These are phyloP conservation scores for Micropterix aruncella DNA, from an alignment of 2,888 invertebrate genomes.

Conservation along the genomic window DNA sequence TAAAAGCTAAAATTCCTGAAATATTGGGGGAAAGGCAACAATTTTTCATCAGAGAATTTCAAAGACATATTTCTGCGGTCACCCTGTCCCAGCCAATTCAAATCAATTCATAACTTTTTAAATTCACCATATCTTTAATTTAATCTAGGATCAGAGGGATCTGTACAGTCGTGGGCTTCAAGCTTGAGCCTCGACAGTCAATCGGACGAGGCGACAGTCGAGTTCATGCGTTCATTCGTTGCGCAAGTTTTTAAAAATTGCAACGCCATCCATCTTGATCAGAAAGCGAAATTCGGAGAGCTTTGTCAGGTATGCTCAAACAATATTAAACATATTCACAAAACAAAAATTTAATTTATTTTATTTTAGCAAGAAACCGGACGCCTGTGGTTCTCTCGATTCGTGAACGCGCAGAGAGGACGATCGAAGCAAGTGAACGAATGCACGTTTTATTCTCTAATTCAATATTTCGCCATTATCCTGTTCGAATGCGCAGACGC, in stretches of 20 bases:
- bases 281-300: slow-evolving; percentile 54
- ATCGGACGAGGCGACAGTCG: slow-evolving; percentile 41
- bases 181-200: slow-evolving; percentile 46
- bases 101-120: too few species aligned
- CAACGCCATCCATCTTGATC: slow-evolving; percentile 39
- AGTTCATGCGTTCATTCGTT: slow-evolving; percentile 54
- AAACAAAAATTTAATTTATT: too few species aligned
- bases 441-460: slow-evolving; percentile 50
- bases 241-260: slow-evolving; percentile 45
- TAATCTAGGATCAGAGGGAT: slow-evolving; percentile 45
- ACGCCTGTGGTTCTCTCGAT: slow-evolving; percentile 53
- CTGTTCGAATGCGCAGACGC: slow-evolving; percentile 58
- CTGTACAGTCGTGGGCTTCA: slow-evolving; percentile 49
- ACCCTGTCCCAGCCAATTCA: too few species aligned
- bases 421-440: slow-evolving; percentile 47
- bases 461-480: slow-evolving; percentile 56
- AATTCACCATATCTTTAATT: too few species aligned
- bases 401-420: slow-evolving; percentile 48
- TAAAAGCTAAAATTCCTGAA: too few species aligned
- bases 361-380: slow-evolving; percentile 41
- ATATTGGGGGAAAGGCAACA: too few species aligned
- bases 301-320: slow-evolving; percentile 43
- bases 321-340: too few species aligned
- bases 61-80: too few species aligned
- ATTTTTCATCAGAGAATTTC: too few species aligned